phyloP scores from a whole-genome alignment of 1,140 invertebrate genomes.

The Drosophila kikkawai region DNA sequence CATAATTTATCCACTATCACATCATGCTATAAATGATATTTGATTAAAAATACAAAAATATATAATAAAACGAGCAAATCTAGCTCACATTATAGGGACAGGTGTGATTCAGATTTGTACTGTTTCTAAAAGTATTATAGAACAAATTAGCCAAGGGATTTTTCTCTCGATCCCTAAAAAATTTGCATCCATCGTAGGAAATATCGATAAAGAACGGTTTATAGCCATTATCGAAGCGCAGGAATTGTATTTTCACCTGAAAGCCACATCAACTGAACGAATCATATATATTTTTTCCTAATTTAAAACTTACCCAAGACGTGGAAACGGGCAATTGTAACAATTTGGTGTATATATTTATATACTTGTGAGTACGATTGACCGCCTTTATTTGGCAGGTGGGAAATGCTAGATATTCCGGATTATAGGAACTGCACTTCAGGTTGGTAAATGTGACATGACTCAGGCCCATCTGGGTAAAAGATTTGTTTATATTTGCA shows the following conservation, averaged over 20 bases:
- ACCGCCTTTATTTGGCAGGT: slow-evolving; percentile 49
- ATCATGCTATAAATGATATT: slow-evolving; percentile 37
- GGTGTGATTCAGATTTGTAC: slow-evolving; percentile 46
- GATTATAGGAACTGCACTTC: slow-evolving; percentile 24
- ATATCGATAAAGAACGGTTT: slow-evolving; percentile 34
- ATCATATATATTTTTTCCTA: not conserved
- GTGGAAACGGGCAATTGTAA: slow-evolving; percentile 11
- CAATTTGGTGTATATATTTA: slow-evolving; percentile 15
- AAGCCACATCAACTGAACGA: not conserved
- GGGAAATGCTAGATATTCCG: not conserved
- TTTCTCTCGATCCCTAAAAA: slow-evolving; percentile 3
- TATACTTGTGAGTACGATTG: slow-evolving; percentile 56
- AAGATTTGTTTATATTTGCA: not conserved
- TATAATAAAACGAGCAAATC: not conserved
- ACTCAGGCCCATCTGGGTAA: slow-evolving; percentile 13
- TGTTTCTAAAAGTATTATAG: not conserved
- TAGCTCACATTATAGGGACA: slow-evolving; percentile 48
- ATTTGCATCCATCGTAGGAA: slow-evolving; percentile 36
- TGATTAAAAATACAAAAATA: not conserved
- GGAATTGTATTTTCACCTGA: slow-evolving; percentile 26
- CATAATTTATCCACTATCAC: slow-evolving; percentile 26
- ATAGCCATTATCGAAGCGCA: slow-evolving; percentile 40
- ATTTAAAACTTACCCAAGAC: slow-evolving; percentile 11
- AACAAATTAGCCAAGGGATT: slow-evolving; percentile 16
- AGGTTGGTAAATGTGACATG: slow-evolving; percentile 51